Conservation (phyloP, 1,140 invertebrate genomes). For the Solen grandis region DNA sequence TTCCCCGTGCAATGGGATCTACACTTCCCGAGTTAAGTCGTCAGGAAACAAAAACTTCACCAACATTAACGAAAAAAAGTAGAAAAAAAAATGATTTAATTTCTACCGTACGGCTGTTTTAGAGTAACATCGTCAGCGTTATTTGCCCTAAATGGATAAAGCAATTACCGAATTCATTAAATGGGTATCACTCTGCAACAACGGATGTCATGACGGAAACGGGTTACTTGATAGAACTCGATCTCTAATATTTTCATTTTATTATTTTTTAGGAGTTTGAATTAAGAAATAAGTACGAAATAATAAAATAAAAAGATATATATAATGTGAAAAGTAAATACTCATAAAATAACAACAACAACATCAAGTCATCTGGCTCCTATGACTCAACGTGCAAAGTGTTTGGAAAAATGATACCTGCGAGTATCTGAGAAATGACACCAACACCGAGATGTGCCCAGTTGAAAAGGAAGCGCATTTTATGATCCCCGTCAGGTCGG, state of each 20-base stretch:
- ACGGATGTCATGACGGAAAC: no score
- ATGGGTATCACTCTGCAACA: background rate
- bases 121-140: background rate
- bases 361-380: no score
- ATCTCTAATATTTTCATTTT: background rate
- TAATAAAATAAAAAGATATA: background rate
- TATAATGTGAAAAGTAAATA: background rate
- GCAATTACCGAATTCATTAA: background rate
- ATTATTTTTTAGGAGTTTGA: background rate
- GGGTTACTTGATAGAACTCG: background rate
- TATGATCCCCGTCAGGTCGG: conserved; percentile 20
- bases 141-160: background rate
- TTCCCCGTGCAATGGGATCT: no score
- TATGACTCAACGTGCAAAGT: no score
- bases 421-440: conserved; percentile 14
- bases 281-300: background rate
- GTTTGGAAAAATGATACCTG: no score
- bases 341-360: background rate
- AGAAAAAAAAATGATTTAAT: background rate
- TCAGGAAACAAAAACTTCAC: no score
- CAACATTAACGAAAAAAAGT: no score
- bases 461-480: conserved; percentile 42
- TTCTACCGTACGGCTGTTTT: no score
- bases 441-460: conserved; percentile 47
- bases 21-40: no score